A percentile compares a stretch with the other conserved stretches of the same genome.
These are phyloP conservation scores for Syngnathoides biaculeatus DNA, from an alignment of 2,113 vertebrate genomes.

Conservation along the genomic window DNA sequence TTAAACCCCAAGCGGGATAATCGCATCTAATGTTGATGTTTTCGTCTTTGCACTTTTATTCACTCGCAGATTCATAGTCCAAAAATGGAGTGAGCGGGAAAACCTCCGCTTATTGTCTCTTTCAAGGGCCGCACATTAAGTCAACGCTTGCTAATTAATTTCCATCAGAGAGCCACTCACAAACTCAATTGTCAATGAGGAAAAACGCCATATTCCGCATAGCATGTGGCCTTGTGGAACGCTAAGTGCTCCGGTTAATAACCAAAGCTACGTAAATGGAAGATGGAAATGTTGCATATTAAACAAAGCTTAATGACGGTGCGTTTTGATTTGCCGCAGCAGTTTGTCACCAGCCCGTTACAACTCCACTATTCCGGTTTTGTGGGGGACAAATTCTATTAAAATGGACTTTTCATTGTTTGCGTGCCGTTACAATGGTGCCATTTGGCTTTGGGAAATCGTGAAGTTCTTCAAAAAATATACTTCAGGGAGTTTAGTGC, in stretches of 20 bases:
- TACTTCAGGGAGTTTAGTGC: too few species aligned
- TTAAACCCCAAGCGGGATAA: constrained; percentile 43
- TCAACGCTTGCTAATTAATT: constrained; percentile 58
- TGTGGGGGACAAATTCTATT: neutral
- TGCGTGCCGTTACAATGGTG: too few species aligned
- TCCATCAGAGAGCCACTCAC: constrained; percentile 48
- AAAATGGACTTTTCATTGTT: too few species aligned
- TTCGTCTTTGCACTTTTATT: constrained; percentile 35
- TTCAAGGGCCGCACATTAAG: constrained; percentile 52
- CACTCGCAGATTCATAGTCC: constrained; percentile 41
- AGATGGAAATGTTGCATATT: constrained; percentile 23
- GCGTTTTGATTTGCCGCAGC: neutral
- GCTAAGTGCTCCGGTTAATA: constrained; percentile 36
- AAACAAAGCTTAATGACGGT: constrained; percentile 15
- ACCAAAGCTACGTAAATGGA: neutral
- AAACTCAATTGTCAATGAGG: constrained; percentile 47
- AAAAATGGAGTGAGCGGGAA: constrained; percentile 39
- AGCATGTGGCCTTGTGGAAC: constrained; percentile 32
- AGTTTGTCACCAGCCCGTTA: neutral
- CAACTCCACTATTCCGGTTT: neutral
- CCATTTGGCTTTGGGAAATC: too few species aligned
- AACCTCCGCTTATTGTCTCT: constrained; percentile 57
- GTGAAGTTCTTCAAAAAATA: too few species aligned
- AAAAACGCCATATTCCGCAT: constrained; percentile 45
- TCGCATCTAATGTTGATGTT: constrained; percentile 42